Base-by-base conservation (phyloP, 2,888 invertebrate genomes). In the Zhengitettix transpicula region DNA sequence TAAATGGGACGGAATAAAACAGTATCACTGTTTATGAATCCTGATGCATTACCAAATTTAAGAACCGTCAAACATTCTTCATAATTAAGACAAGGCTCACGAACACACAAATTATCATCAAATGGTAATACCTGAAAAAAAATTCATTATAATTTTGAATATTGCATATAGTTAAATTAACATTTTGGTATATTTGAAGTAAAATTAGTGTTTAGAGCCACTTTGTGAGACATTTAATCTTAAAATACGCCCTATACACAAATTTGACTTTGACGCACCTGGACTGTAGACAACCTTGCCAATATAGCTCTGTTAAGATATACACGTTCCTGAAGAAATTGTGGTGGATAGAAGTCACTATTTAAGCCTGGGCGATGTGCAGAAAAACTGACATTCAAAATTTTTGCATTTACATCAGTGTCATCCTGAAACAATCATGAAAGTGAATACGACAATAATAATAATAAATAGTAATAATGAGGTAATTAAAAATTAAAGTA, bases 1-100 rank as follows among this genome's bases (percentile, higher is more conserved):
- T 93, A 90, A 66, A 98, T 95, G 0, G 97, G 94, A 14, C 97
- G 77, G 69, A 97, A 97, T 0, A 97, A 77, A 47, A 97, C 91
- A 0, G 89, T 87, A 67, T 89, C 87, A 65, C 95, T 94, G 65
- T 81, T 79, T 44, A 95, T 85, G 70, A 97, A 96, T 3, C 87
- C 89, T 0, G 91, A 87, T 0, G 95, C 95, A 71, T 93, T 92
- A 1, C 92, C 93, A 68, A 96, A 96, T 71, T 90, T 91, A 40
- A 96, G 77, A 3, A 93, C 89, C 0, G 94, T 92, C 17, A 90
- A 75, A 67, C 97, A 98, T 69, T 90, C 87, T 70, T 97, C 95
- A 70, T 84, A 96, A 74, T 96, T 95, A 1, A 93, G 77, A 68
- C 97, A 98, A 0, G 96, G 96, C 70, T 98, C 97, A 58, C 89